A percentile compares a stretch with the other conserved stretches of the same genome.
These are phyloP conservation scores for Tachycineta bicolor DNA, from an alignment of 2,113 vertebrate genomes.

Conservation along the genomic window DNA sequence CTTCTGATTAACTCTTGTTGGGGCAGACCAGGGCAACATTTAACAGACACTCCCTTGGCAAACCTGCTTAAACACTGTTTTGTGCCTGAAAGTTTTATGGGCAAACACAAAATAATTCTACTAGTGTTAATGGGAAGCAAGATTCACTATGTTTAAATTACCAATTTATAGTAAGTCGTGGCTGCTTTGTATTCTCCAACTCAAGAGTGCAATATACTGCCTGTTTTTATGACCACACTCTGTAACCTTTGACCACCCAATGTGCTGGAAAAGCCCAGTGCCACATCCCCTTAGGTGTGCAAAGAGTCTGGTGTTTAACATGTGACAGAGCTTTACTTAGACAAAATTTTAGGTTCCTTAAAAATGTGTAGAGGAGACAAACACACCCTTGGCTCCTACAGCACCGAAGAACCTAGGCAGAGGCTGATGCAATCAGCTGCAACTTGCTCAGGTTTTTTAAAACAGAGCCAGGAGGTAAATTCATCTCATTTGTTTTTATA, in stretches of 20 bases:
- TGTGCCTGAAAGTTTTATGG: background rate
- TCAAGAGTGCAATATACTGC: background rate
- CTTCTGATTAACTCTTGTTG: background rate
- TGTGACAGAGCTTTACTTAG: background rate
- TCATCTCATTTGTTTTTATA: background rate
- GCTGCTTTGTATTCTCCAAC: background rate
- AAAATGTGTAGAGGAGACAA: background rate
- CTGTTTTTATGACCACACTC: background rate
- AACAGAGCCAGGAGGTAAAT: background rate
- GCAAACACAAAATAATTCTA: background rate
- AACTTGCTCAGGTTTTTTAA: background rate
- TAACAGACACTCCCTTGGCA: background rate
- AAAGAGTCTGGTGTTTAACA: background rate
- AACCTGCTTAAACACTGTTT: background rate
- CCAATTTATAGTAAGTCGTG: background rate
- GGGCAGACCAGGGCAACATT: background rate
- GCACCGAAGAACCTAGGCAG: background rate
- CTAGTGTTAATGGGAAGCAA: background rate
- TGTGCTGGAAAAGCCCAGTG: background rate
- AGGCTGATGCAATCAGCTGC: slow-evolving; percentile 24
- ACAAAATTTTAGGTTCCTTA: background rate
- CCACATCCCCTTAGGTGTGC: background rate
- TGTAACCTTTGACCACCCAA: background rate
- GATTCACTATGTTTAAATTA: background rate
- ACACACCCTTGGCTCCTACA: background rate